phyloP scores from a whole-genome alignment of 2,113 vertebrate species.

The Chloropsis hardwickii region DNA sequence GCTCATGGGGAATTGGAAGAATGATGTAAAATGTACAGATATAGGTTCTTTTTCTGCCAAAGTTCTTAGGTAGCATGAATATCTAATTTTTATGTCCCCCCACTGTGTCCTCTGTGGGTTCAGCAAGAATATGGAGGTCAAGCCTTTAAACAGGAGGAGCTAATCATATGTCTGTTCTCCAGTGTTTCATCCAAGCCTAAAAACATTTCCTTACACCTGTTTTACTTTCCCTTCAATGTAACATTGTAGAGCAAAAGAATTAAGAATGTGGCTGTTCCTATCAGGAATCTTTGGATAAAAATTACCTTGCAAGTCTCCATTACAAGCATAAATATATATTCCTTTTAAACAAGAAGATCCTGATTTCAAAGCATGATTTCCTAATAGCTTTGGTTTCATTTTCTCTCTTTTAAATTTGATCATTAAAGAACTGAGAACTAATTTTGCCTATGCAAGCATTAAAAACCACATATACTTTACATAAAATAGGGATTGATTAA shows the following conservation, averaged over 20 bases:
- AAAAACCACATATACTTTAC: neutral
- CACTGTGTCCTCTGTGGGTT: neutral
- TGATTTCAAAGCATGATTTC: neutral
- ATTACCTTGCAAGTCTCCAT: neutral
- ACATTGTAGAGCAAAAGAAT: neutral
- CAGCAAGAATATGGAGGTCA: neutral
- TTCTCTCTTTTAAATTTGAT: neutral
- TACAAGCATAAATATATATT: neutral
- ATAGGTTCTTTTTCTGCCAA: neutral
- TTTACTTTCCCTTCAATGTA: neutral
- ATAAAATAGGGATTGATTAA: neutral
- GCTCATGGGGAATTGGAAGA: neutral
- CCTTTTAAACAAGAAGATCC: neutral
- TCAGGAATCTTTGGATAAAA: neutral
- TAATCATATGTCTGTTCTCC: neutral
- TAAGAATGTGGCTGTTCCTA: neutral
- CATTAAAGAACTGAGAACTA: neutral
- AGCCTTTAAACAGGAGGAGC: neutral
- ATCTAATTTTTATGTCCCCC: neutral
- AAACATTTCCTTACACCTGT: neutral
- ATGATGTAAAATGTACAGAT: neutral
- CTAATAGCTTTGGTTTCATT: neutral
- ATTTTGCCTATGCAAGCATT: neutral
- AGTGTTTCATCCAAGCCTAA: neutral
- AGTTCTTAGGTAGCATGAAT: neutral